Evolutionary conservation across 1,140 invertebrate genomes (phyloP), one percentile per base, ranked within the genome.

Genomic region (Trissolcus basalis): DNA sequence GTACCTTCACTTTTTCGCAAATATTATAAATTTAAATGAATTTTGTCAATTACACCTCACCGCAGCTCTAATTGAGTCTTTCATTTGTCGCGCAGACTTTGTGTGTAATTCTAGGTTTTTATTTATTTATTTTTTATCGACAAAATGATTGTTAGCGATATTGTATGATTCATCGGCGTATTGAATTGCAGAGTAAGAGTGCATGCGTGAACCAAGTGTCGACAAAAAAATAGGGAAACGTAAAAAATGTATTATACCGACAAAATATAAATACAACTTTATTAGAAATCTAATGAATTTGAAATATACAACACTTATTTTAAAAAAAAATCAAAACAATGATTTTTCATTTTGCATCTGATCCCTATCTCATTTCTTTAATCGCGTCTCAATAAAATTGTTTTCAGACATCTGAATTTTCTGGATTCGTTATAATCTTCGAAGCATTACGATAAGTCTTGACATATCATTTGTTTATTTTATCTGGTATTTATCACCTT

Each of bases 231-330:
- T 60, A 39, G 16, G 41, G 35, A 58, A 71, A 58, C 44, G 45
- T 81, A 80, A 81, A 80, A 78, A 83, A 79, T 84, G 82, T 85
- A 85, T 80, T 79, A 83, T 83, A 84, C 71, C 45, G 45, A 73
- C 67, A 79, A 44, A 67, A 81, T 80, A 80, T 56, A 69, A 65
- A 78, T 81, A 81, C 68, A 27, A 77, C 68, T 54, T 49, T 82
- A 83, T 49, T 82, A 83, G 69, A 81, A 82, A 45, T 79, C 79
- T 82, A 84, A 50, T 36, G 73, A 84, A 82, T 75, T 80, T 81
- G 72, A 83, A 85, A 85, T 39, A 85, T 84, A 86, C 80, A 86
- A 81, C 77, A 83, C 84, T 77, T 86, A 85, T 86, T 86, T 85
- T 85, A 84, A 85, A 85, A 76, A 12, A 69, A 70, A 36, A 44